Evolutionary conservation across 2,888 invertebrate genomes (phyloP).

Genomic region (Cetonia aurata): DNA sequence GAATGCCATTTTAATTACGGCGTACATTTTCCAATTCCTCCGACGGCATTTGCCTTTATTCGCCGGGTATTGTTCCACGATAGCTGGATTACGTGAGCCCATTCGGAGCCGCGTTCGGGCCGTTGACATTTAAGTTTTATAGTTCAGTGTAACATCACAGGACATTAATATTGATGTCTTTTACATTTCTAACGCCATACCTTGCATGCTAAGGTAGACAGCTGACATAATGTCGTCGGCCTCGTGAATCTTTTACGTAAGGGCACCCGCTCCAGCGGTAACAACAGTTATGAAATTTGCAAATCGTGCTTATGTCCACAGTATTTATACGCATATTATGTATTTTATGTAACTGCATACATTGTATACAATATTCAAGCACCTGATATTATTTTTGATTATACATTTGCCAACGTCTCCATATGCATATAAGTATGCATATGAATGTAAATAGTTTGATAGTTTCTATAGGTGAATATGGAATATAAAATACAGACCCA

Average conservation of each 20-base stretch:
- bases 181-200: conserved; percentile 25
- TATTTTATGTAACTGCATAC: no score
- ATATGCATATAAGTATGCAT: no score
- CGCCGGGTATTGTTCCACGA: conserved; percentile 11
- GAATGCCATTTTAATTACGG: not conserved
- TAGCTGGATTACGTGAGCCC: conserved; percentile 10
- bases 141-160: conserved; percentile 37
- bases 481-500: no score
- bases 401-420: no score
- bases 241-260: conserved; percentile 26
- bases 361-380: no score
- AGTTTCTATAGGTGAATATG: no score
- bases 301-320: not conserved
- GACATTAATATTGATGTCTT: conserved; percentile 34
- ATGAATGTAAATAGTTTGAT: no score
- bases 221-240: conserved; percentile 24
- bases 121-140: conserved; percentile 37
- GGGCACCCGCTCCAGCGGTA: not conserved
- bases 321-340: not conserved
- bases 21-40: conserved; percentile 6
- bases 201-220: conserved; percentile 22
- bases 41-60: not conserved
- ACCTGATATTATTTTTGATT: no score
- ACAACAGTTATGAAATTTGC: conserved; percentile 21
- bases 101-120: conserved; percentile 2